These are phyloP conservation scores for Sylvietta virens DNA, from an alignment of 2,113 vertebrate genomes.

Conservation along the genomic window DNA sequence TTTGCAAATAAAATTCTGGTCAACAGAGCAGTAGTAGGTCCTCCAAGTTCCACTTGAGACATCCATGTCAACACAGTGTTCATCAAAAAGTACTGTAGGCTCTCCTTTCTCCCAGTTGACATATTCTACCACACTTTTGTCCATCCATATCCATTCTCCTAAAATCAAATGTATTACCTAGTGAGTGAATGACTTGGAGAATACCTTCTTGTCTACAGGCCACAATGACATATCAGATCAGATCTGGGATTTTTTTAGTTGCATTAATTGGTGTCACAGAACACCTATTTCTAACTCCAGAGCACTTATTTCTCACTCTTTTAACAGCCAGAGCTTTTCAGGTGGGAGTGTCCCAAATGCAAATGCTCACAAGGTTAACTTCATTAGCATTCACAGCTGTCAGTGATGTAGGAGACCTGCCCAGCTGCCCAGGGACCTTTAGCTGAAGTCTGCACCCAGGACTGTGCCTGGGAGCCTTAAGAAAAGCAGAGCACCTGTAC, in stretches of 20 bases:
- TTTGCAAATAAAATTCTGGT: slow-evolving; percentile 88
- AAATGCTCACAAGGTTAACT: background rate
- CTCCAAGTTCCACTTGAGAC: slow-evolving; percentile 80
- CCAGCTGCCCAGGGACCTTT: background rate
- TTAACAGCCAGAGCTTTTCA: background rate
- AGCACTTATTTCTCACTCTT: background rate
- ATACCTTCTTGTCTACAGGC: background rate
- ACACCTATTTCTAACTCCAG: background rate
- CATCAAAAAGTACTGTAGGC: slow-evolving; percentile 40
- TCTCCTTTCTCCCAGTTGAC: slow-evolving; percentile 85
- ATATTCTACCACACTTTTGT: slow-evolving; percentile 81
- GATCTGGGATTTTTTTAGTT: background rate
- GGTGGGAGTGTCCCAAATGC: background rate
- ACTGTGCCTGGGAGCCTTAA: background rate
- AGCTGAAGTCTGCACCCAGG: background rate
- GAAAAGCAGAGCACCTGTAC: background rate
- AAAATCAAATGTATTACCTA: background rate
- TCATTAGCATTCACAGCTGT: background rate
- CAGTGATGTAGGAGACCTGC: background rate
- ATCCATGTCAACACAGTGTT: slow-evolving; percentile 77
- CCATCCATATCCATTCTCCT: slow-evolving; percentile 86
- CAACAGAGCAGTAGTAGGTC: slow-evolving; percentile 73
- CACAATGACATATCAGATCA: background rate
- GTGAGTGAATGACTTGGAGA: background rate
- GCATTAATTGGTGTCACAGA: background rate